These are phyloP conservation scores for Saccostrea echinata DNA, from an alignment of 1,140 invertebrate genomes.

Conservation along the genomic window DNA sequence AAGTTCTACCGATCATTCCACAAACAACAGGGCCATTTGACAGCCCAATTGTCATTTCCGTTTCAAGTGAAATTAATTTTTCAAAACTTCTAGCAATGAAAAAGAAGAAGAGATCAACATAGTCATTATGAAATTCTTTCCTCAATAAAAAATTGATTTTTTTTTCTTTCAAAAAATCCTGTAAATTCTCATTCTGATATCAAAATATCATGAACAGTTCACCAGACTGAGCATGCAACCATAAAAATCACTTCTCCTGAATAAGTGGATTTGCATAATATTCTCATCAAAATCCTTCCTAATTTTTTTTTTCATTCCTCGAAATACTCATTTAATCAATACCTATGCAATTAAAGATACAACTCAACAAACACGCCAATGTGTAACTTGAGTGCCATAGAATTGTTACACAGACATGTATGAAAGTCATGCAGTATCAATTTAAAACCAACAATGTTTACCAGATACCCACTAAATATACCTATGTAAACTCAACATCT, in stretches of 20 bases:
- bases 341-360: background rate
- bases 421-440: background rate
- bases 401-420: background rate
- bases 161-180: background rate
- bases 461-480: background rate
- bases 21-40: background rate
- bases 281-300: background rate
- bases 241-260: too few species aligned
- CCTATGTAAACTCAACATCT: background rate
- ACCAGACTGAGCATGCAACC: background rate
- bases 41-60: background rate
- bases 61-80: background rate
- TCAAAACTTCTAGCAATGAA: background rate
- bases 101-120: background rate
- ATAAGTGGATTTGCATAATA: slow-evolving; percentile 12
- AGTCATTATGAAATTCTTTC: background rate
- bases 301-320: background rate
- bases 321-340: background rate
- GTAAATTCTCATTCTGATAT: background rate
- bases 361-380: background rate
- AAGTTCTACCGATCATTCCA: background rate
- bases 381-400: background rate
- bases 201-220: background rate
- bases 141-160: background rate
- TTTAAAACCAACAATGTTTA: background rate